Evolutionary conservation across 2,888 invertebrate genomes (phyloP).

Genomic region (Latrodectus elegans): DNA sequence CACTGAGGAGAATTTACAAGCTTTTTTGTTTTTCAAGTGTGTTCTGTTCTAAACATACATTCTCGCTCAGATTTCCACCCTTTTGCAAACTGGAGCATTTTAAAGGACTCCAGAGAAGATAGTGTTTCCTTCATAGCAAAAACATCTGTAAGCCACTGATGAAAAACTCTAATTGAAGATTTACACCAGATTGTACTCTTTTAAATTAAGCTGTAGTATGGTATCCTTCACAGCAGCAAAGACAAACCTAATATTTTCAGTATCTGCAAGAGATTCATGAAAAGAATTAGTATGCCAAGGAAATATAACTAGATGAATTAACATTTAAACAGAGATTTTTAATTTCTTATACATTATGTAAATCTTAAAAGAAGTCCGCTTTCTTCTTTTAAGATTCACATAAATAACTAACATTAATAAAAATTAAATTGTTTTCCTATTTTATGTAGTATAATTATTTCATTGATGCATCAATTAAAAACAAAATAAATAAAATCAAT

Average conservation of each 20-base stretch:
- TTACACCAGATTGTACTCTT: slow-evolving; percentile 97
- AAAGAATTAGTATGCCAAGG: neutral
- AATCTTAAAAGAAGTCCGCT: too few relatives aligned
- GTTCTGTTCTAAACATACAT: slow-evolving; percentile 39
- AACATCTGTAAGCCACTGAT: slow-evolving; percentile 55
- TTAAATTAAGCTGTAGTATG: slow-evolving; percentile 99
- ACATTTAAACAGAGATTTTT: too few relatives aligned
- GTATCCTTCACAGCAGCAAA: slow-evolving; percentile 99
- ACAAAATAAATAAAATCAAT: too few relatives aligned
- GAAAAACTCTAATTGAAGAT: slow-evolving; percentile 23
- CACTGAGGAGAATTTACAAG: slow-evolving; percentile 46
- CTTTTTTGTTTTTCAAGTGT: slow-evolving; percentile 23
- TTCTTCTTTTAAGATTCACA: too few relatives aligned
- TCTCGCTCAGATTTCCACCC: slow-evolving; percentile 23
- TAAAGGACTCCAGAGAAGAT: neutral
- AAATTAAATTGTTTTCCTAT: neutral
- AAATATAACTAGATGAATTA: neutral
- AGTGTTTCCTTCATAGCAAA: slow-evolving; percentile 2
- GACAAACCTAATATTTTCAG: slow-evolving; percentile 99
- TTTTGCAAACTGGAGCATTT: slow-evolving; percentile 14
- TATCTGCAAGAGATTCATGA: slow-evolving; percentile 82
- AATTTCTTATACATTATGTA: too few relatives aligned
- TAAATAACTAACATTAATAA: neutral
- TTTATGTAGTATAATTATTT: neutral
- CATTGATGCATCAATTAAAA: too few relatives aligned